Evolutionary conservation across 2,888 invertebrate species (phyloP), one percentile per base, ranked within the genome.

Genomic region (Pseudococcus longispinus): DNA sequence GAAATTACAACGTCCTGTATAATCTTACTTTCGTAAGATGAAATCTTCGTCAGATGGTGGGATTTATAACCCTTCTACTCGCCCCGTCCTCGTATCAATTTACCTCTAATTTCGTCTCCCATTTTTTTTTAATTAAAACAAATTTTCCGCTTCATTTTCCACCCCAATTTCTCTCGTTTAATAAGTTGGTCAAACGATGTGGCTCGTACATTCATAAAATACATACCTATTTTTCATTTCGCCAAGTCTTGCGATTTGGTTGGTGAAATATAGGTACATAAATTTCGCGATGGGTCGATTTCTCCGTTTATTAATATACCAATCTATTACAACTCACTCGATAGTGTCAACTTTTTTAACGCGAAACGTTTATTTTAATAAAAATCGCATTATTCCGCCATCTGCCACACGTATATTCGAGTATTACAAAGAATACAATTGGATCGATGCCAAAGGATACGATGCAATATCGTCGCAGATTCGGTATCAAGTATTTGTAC

Each of bases 101-200:
- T n/a, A n/a, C n/a, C n/a, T n/a, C n/a, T n/a, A n/a, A n/a, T 18
- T 51, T 51, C 51, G 4, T 20, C 55, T 55, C n/a, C 5, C 0
- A n/a, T 55, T 55, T 55, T 55, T 55, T 55, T 55, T 55, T 55
- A 55, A 55, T 55, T 55, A 55, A 55, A 55, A 55, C 55, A 55
- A 55, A 55, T 55, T 55, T 55, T 55, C 55, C 55, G 55, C 55
- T n/a, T 55, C 55, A n/a, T 55, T n/a, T 55, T 6, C n/a, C n/a
- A 55, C n/a, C 55, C 5, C 55, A n/a, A 18, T 55, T 55, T 55
- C n/a, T 55, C n/a, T 6, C n/a, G n/a, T 55, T n/a, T n/a, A n/a
- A n/a, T 55, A 55, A 55, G 4, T 55, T 55, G 15, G n/a, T 55
- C 55, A 18, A 55, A n/a, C n/a, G 15, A 8, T 2, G 55, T n/a